A percentile compares a stretch with the other conserved stretches of the same genome.
phyloP scores from a whole-genome alignment of 2,113 vertebrate genomes.

The Ptychochromis oligacanthus region DNA sequence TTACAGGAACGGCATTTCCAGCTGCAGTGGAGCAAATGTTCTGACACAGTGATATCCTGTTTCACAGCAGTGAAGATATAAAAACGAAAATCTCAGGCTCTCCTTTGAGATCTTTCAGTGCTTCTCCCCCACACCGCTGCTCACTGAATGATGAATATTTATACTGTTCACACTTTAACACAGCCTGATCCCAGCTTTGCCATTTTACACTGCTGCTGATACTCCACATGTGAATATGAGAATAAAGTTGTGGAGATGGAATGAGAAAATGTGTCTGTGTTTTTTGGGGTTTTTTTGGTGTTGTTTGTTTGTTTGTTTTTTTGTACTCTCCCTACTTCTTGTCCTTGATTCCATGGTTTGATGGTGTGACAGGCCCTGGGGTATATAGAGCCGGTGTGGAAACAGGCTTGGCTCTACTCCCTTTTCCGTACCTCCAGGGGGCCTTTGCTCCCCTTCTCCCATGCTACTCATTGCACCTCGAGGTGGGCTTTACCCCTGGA shows the following conservation, averaged over 20 bases:
- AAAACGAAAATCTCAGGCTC: conserved; percentile 40
- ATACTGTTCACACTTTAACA: conserved; percentile 65
- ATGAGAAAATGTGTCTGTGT: conserved; percentile 21
- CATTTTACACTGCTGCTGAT: conserved; percentile 39
- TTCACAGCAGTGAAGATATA: conserved; percentile 31
- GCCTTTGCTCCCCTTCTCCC: conserved; percentile 38
- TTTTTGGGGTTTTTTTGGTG: not conserved
- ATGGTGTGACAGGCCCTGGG: conserved; percentile 44
- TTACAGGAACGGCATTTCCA: conserved; percentile 38
- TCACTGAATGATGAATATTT: conserved; percentile 72
- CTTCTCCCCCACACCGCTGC: conserved; percentile 41
- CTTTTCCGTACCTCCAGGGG: conserved; percentile 52
- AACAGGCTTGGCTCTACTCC: conserved; percentile 64
- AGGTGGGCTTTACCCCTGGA: conserved; percentile 72
- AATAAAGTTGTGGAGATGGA: conserved; percentile 32
- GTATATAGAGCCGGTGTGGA: conserved; percentile 53
- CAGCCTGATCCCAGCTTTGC: conserved; percentile 51
- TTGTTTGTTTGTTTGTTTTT: no score
- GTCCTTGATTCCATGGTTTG: conserved; percentile 63
- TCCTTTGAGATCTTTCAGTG: conserved; percentile 49
- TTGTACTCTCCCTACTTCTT: conserved; percentile 34
- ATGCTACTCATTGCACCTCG: conserved; percentile 56
- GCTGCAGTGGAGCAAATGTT: conserved; percentile 43
- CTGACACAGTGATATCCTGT: conserved; percentile 45
- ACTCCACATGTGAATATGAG: conserved; percentile 38